Evolutionary conservation across 1,140 invertebrate species (phyloP), one percentile per base, ranked within the genome.

Genomic region (Drosophila equinoxialis): DNA sequence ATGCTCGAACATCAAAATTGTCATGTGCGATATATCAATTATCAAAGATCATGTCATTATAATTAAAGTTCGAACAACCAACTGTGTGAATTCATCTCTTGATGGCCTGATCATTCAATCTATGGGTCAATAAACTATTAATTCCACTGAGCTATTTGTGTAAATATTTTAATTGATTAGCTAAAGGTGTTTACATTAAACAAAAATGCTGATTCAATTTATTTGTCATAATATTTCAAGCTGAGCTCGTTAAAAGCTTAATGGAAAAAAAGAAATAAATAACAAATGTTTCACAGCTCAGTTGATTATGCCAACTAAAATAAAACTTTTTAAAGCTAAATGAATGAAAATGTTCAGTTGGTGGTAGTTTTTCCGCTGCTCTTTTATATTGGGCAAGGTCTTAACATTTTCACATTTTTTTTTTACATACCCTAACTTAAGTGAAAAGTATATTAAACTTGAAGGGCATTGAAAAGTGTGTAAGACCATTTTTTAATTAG

Each of bases 41-140:
- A 37, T 37, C 4, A 39, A 39, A 39, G 35, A 37, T 37, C 35
- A 37, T 37, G 35, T 37, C 35, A 37, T 37, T 1, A 10, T 37
- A 37, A 39, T 39, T 13, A 39, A 4, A 39, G 37, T 39, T 39
- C 11, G 11, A 39, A 6, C 30, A 6, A 30, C 30, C 1, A 39
- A 13, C 37, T 39, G 11, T 13, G 10, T 11, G 37, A 1, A 8
- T 39, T 39, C 8, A 39, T 39, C 37, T 39, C 10, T 39, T 39
- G 37, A 11, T 39, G 8, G 37, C 8, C 37, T 39, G 37, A 39
- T 39, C 37, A 13, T 13, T 13, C 3, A 23, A 51, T 23, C 45
- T 51, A 51, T 23, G 20, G 45, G 17, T 51, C 45, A 51, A 51
- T 51, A 51, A 51, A 51, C 45, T 23, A 51, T 51, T 1, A 51